phyloP scores from a whole-genome alignment of 2,113 vertebrate species.

The Trematocara unimaculatum region DNA sequence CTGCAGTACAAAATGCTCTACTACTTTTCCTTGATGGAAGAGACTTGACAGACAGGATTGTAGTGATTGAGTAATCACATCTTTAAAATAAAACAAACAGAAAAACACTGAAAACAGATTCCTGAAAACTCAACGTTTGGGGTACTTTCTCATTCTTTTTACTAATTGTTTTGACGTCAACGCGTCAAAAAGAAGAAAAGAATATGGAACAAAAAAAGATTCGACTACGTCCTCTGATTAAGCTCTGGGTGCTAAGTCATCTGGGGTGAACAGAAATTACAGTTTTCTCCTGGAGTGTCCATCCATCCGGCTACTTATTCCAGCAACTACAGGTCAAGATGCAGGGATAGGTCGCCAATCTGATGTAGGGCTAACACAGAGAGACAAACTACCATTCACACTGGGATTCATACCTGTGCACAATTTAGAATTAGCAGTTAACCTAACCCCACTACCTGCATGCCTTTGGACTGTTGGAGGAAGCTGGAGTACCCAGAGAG shows the following conservation, averaged over 20 bases:
- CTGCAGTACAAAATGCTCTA: not conserved
- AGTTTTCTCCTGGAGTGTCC: not conserved
- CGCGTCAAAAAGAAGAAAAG: too few relatives aligned
- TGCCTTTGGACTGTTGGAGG: not conserved
- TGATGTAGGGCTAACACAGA: not conserved
- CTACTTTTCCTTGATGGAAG: not conserved
- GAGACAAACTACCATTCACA: not conserved
- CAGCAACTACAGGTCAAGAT: not conserved
- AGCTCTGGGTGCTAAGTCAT: rapidly evolving
- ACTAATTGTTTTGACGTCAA: not conserved
- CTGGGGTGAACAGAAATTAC: not conserved
- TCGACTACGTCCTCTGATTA: not conserved
- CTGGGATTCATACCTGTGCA: not conserved
- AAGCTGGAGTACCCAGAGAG: not conserved
- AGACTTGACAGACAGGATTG: not conserved
- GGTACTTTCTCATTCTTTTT: not conserved
- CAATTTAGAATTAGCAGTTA: not conserved
- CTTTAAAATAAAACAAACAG: too few relatives aligned
- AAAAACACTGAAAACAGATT: not conserved
- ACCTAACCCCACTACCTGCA: not conserved
- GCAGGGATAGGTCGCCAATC: rapidly evolving
- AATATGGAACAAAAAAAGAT: not conserved
- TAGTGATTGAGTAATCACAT: not conserved
- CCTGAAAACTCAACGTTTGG: not conserved
- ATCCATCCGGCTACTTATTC: not conserved